Percentiles rank a stretch among this genome's conserved stretches.
phyloP scores from a whole-genome alignment of 2,888 invertebrate species.

The Patella caerulea region DNA sequence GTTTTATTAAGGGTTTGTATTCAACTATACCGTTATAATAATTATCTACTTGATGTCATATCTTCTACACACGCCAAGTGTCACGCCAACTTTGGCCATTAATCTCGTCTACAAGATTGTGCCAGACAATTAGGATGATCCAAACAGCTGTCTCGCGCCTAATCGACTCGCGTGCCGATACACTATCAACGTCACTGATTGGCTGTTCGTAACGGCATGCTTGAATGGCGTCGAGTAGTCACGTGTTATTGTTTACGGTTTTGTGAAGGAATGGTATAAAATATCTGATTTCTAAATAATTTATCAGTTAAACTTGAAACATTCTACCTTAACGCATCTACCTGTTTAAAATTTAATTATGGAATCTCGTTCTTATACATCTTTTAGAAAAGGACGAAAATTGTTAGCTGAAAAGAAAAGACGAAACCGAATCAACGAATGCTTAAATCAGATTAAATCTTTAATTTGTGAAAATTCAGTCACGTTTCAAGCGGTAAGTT shows the following conservation, averaged over 20 bases:
- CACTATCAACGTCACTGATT: background rate
- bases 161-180: constrained; percentile 1
- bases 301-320: background rate
- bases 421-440: constrained; percentile 3
- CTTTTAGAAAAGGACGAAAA: constrained; percentile 8
- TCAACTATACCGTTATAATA: too few relatives aligned
- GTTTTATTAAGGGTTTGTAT: too few relatives aligned
- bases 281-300: background rate
- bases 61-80: background rate
- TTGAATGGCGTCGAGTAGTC: background rate
- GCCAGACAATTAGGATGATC: background rate
- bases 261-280: background rate
- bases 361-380: background rate
- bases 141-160: background rate
- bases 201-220: background rate
- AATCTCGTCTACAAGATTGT: background rate
- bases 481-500: too few relatives aligned
- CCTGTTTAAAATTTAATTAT: background rate
- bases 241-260: background rate
- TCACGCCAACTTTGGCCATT: background rate
- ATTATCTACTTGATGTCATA: background rate
- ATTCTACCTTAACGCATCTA: background rate
- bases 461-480: background rate
- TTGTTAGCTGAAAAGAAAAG: constrained; percentile 11
- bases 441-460: background rate